phyloP scores from a whole-genome alignment of 2,797 vertebrate genomes.

The Mastacembelus armatus region DNA sequence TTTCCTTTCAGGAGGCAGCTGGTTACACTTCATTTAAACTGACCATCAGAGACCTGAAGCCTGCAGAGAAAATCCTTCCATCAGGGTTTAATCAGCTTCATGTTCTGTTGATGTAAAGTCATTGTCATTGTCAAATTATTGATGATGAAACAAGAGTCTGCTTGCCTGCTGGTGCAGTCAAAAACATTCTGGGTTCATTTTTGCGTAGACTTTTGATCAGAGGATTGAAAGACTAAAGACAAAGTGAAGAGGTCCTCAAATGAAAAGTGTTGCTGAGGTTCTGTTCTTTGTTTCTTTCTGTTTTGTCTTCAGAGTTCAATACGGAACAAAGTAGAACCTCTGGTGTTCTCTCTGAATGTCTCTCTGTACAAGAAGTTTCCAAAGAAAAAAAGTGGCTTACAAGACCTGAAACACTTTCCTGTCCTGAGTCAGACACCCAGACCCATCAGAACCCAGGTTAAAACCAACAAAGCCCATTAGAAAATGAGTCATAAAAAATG shows the following conservation, averaged over 20 bases:
- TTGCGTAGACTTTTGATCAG: background rate
- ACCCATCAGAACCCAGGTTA: conserved; percentile 62
- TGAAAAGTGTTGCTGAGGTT: background rate
- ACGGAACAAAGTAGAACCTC: conserved; percentile 61
- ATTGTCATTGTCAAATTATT: no score
- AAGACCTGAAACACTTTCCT: conserved; percentile 56
- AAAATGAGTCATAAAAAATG: background rate
- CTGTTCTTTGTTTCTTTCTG: conserved; percentile 23
- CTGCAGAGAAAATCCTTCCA: background rate
- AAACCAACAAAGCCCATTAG: background rate
- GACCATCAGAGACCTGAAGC: background rate
- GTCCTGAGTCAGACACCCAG: conserved; percentile 50
- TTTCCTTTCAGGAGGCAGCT: background rate
- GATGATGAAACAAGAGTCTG: no score
- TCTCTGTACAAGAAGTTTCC: conserved; percentile 50
- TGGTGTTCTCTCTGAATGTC: conserved; percentile 66
- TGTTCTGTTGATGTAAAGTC: no score
- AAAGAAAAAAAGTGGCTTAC: conserved; percentile 2
- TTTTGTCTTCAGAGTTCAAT: conserved; percentile 55
- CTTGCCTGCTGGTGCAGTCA: no score
- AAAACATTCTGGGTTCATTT: no score
- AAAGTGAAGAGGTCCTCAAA: background rate
- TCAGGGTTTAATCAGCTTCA: background rate
- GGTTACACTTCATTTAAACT: background rate
- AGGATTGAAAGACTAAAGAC: no score